These are phyloP conservation scores for Petaurus breviceps DNA, from an alignment of 2,113 vertebrate genomes.

Conservation along the genomic window DNA sequence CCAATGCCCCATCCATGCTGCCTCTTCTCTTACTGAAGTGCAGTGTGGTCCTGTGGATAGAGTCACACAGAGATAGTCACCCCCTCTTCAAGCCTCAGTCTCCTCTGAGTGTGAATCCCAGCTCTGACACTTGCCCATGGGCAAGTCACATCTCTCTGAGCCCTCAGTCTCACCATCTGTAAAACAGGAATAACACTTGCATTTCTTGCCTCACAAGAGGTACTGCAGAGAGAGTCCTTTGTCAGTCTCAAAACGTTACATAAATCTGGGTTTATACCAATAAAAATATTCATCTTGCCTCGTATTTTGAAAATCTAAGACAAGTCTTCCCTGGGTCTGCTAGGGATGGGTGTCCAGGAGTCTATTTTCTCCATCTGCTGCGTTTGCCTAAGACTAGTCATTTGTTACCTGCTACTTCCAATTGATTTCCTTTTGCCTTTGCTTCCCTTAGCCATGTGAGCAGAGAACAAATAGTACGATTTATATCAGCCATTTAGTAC, in stretches of 20 bases:
- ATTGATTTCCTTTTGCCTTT: conserved; percentile 89
- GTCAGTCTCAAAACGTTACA: background rate
- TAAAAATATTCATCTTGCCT: conserved; percentile 65
- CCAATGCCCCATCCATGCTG: background rate
- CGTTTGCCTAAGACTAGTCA: conserved; percentile 85
- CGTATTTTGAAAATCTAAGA: conserved; percentile 62
- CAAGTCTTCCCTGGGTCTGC: conserved; percentile 70
- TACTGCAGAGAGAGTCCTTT: background rate
- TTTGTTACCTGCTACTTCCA: conserved; percentile 89
- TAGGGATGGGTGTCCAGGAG: conserved; percentile 79
- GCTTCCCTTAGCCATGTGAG: conserved; percentile 80
- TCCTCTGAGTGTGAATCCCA: background rate
- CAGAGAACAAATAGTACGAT: conserved; percentile 83
- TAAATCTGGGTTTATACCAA: background rate
- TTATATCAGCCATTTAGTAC: conserved; percentile 87
- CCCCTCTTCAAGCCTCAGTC: background rate
- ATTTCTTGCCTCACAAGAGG: background rate
- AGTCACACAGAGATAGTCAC: background rate
- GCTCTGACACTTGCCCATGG: background rate
- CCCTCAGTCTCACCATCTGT: background rate
- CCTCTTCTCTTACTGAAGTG: background rate
- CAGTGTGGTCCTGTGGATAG: background rate
- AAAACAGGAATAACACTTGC: background rate
- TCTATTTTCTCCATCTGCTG: conserved; percentile 82
- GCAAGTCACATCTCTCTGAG: background rate